Percentiles rank a stretch among this genome's conserved stretches.
These are phyloP conservation scores for Athalia circularis DNA, from an alignment of 2,888 invertebrate genomes.

Conservation along the genomic window DNA sequence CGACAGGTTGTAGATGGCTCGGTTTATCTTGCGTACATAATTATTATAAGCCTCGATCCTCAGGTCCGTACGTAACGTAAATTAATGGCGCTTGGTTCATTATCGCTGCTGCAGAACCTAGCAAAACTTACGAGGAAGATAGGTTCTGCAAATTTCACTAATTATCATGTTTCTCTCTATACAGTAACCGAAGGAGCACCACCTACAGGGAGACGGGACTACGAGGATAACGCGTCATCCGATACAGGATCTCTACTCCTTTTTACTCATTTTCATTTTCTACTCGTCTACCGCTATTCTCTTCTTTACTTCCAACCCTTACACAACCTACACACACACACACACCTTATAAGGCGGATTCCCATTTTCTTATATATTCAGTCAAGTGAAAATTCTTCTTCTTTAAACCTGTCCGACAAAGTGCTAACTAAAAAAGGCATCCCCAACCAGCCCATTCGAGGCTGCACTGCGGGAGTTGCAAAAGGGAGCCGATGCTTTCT, in stretches of 20 bases:
- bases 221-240: too few relatives aligned
- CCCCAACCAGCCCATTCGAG: background rate
- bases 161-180: too few relatives aligned
- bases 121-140: slow-evolving; percentile 7
- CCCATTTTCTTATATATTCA: background rate
- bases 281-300: too few relatives aligned
- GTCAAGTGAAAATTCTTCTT: background rate
- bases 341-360: background rate
- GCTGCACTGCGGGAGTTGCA: background rate
- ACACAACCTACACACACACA: too few relatives aligned
- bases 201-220: too few relatives aligned
- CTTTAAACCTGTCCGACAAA: slow-evolving; percentile 14
- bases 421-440: slow-evolving; percentile 3
- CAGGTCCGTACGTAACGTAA: slow-evolving; percentile 22
- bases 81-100: slow-evolving; percentile 28
- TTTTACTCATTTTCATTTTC: too few relatives aligned
- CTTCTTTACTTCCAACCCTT: too few relatives aligned
- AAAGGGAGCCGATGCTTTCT: background rate
- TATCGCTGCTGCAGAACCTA: background rate
- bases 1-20: slow-evolving; percentile 36
- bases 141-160: too few relatives aligned
- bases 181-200: too few relatives aligned
- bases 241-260: too few relatives aligned
- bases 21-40: slow-evolving; percentile 38
- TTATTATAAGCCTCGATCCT: slow-evolving; percentile 39